phyloP scores from a whole-genome alignment of 1,140 invertebrate species.

The Mycetomoellerius zeteki region DNA sequence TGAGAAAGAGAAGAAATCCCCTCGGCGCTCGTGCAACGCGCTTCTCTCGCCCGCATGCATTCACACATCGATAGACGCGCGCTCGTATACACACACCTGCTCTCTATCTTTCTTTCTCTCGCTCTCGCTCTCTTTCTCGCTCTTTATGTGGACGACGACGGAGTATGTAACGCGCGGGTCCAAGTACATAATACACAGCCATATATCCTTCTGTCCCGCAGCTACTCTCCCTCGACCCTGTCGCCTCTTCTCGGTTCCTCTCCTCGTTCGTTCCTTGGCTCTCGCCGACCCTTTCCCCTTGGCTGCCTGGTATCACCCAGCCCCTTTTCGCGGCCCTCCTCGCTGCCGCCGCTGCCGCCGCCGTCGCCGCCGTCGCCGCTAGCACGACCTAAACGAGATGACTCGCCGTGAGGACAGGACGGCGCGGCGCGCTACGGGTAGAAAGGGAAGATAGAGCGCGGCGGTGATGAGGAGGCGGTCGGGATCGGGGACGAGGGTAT shows the following conservation, averaged over 20 bases:
- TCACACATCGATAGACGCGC: slow-evolving; percentile 50
- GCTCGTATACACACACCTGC: slow-evolving; percentile 50
- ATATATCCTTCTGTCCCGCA: slow-evolving; percentile 78
- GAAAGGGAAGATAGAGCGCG: background rate
- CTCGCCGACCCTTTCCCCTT: slow-evolving; percentile 62
- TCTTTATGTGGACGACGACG: slow-evolving; percentile 53
- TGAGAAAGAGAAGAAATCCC: slow-evolving; percentile 27
- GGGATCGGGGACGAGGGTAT: slow-evolving; percentile 62
- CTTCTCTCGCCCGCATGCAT: slow-evolving; percentile 28
- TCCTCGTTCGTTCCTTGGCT: slow-evolving; percentile 68
- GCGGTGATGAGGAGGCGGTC: slow-evolving; percentile 22
- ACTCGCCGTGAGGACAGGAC: slow-evolving; percentile 75
- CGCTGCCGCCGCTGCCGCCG: slow-evolving; percentile 37
- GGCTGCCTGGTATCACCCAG: slow-evolving; percentile 34
- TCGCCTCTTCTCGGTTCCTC: slow-evolving; percentile 75
- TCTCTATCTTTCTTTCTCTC: slow-evolving; percentile 35
- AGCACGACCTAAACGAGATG: slow-evolving; percentile 76
- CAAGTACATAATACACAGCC: slow-evolving; percentile 75
- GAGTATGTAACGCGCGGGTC: slow-evolving; percentile 67
- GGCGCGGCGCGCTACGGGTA: background rate
- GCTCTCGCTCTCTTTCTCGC: slow-evolving; percentile 10
- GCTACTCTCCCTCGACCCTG: slow-evolving; percentile 79
- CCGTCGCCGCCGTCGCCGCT: slow-evolving; percentile 36
- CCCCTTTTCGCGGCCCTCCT: slow-evolving; percentile 51
- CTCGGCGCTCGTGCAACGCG: slow-evolving; percentile 23